phyloP scores from a whole-genome alignment of 1,140 invertebrate genomes.

The Steinernema khuongi region DNA sequence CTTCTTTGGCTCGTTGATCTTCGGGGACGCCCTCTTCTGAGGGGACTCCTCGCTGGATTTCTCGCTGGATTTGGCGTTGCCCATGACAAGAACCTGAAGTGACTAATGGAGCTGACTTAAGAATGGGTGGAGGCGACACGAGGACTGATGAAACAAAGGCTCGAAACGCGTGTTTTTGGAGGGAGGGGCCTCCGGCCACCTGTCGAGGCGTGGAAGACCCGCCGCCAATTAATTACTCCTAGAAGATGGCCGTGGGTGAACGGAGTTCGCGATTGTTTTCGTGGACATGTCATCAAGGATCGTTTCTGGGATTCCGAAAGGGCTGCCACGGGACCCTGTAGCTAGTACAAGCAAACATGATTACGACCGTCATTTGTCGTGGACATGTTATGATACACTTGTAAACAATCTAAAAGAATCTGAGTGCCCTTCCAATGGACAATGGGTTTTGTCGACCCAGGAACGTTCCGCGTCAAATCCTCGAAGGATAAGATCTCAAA shows the following conservation, averaged over 20 bases:
- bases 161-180: neutral
- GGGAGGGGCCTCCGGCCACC: neutral
- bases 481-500: no score
- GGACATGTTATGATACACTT: no score
- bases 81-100: neutral
- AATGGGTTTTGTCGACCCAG: no score
- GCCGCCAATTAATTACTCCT: neutral
- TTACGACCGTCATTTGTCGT: no score
- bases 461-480: no score
- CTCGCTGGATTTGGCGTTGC: neutral
- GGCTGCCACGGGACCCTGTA: no score
- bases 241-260: neutral
- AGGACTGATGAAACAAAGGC: neutral
- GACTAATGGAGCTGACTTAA: neutral
- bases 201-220: neutral
- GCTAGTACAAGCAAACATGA: no score
- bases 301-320: no score
- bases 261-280: neutral
- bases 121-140: neutral
- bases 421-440: no score
- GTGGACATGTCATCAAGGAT: neutral
- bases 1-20: constrained; percentile 10
- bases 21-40: neutral
- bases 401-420: no score
- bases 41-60: neutral